A percentile compares a stretch with the other conserved stretches of the same genome.
Conservation (phyloP, 37 sponge, comb jelly and placozoan species). For the Spongilla lacustris region DNA sequence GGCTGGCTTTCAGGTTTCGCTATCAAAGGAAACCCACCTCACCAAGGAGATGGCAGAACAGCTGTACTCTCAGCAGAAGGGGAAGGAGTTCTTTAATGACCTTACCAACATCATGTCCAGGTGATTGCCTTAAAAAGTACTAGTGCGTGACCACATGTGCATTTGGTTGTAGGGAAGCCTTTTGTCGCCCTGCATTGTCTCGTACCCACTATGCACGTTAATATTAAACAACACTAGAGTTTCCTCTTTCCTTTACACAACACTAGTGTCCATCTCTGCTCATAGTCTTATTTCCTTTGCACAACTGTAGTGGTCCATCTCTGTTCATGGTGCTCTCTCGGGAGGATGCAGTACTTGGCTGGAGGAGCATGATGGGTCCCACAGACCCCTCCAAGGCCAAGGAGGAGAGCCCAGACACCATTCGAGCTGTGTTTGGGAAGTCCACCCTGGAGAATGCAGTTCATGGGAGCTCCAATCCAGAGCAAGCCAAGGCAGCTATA, state of each 20-base stretch:
- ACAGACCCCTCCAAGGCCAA: slow-evolving; percentile 86
- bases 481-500: slow-evolving; percentile 74
- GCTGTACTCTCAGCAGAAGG: slow-evolving; percentile 89
- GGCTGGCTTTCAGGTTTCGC: slow-evolving; percentile 88
- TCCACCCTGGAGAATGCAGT: slow-evolving; percentile 87
- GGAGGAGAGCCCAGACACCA: slow-evolving; percentile 61
- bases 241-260: too few species aligned
- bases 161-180: too few species aligned
- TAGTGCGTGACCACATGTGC: not conserved
- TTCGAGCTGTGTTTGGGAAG: slow-evolving; percentile 88
- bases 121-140: not conserved
- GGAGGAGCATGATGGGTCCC: slow-evolving; percentile 92
- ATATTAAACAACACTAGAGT: too few species aligned
- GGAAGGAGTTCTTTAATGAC: slow-evolving; percentile 89
- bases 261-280: too few species aligned
- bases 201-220: too few species aligned
- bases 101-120: slow-evolving; percentile 90
- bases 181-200: too few species aligned
- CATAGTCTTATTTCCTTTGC: not conserved
- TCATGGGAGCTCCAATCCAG: slow-evolving; percentile 80
- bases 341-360: slow-evolving; percentile 87
- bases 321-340: slow-evolving; percentile 92
- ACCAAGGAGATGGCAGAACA: slow-evolving; percentile 95
- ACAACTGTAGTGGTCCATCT: slow-evolving; percentile 79
- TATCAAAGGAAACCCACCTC: slow-evolving; percentile 88